A percentile compares a stretch with the other conserved stretches of the same genome.
Conservation (phyloP, 2,797 vertebrate genomes). For the Ibycter americanus region DNA sequence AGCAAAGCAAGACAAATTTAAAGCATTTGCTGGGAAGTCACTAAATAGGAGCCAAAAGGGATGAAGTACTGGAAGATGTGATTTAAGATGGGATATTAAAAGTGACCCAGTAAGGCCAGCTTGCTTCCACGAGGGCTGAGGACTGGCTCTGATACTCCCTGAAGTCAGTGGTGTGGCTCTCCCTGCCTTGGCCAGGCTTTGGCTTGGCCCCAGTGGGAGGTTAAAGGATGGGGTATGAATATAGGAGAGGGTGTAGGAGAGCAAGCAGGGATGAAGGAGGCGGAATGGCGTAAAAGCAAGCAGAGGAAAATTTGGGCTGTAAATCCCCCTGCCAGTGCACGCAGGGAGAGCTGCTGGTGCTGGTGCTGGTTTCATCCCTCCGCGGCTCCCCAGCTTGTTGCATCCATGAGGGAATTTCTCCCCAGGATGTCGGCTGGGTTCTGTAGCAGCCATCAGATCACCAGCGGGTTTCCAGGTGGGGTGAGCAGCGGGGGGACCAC, state of each 20-base stretch:
- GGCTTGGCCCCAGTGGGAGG: neutral
- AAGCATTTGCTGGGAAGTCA: slow-evolving; percentile 9
- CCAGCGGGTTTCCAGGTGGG: neutral
- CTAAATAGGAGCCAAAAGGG: neutral
- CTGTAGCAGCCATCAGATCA: neutral
- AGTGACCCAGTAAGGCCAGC: neutral
- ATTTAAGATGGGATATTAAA: slow-evolving; percentile 21
- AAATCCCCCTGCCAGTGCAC: neutral
- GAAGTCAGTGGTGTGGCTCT: neutral
- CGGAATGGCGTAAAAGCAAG: neutral
- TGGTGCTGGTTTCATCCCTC: neutral
- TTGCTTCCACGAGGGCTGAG: neutral
- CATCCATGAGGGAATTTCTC: fast-evolving
- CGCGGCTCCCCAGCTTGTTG: fast-evolving
- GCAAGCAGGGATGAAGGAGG: neutral
- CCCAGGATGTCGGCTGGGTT: neutral
- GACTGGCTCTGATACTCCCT: neutral
- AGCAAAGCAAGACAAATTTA: neutral
- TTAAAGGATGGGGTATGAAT: neutral
- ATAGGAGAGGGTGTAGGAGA: neutral
- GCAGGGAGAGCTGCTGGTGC: neutral
- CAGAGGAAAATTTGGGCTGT: neutral
- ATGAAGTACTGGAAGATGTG: slow-evolving; percentile 29
- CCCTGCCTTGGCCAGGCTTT: neutral
- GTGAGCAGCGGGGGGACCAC: neutral